phyloP scores from a whole-genome alignment of 2,113 vertebrate species.

The Larimichthys polyactis region DNA sequence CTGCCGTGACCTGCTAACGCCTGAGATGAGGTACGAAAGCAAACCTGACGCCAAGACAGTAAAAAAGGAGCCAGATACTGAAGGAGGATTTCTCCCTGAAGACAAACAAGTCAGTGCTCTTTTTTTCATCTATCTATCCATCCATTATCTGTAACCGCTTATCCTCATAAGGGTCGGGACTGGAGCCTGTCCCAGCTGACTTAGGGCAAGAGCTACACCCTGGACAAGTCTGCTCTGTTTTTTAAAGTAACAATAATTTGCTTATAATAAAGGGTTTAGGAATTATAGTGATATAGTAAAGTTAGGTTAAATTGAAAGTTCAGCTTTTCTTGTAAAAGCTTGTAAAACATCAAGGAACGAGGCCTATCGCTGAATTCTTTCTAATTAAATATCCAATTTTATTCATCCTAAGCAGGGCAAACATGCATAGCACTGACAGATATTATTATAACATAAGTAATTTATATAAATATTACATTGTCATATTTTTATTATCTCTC shows the following conservation, averaged over 20 bases:
- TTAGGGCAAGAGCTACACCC: too few species aligned
- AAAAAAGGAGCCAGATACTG: slow-evolving; percentile 61
- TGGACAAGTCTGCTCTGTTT: background rate
- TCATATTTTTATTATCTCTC: background rate
- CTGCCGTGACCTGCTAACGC: slow-evolving; percentile 85
- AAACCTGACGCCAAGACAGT: slow-evolving; percentile 76
- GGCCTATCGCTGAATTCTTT: background rate
- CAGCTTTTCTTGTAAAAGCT: background rate
- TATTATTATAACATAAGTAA: background rate
- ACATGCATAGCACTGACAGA: background rate
- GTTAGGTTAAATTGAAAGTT: background rate
- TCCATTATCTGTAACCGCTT: too few species aligned
- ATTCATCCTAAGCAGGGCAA: background rate
- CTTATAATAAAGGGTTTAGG: background rate
- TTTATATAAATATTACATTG: background rate
- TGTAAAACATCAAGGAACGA: background rate
- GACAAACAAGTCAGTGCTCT: slow-evolving; percentile 85
- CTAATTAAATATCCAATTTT: background rate
- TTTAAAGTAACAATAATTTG: background rate
- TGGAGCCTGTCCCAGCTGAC: too few species aligned
- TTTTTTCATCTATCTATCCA: too few species aligned
- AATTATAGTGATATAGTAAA: background rate
- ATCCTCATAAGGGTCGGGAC: too few species aligned
- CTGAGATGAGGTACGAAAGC: slow-evolving; percentile 89
- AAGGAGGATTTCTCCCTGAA: slow-evolving; percentile 76